These are phyloP conservation scores for Uropetala carovei DNA, from an alignment of 2,888 invertebrate genomes.

Conservation along the genomic window DNA sequence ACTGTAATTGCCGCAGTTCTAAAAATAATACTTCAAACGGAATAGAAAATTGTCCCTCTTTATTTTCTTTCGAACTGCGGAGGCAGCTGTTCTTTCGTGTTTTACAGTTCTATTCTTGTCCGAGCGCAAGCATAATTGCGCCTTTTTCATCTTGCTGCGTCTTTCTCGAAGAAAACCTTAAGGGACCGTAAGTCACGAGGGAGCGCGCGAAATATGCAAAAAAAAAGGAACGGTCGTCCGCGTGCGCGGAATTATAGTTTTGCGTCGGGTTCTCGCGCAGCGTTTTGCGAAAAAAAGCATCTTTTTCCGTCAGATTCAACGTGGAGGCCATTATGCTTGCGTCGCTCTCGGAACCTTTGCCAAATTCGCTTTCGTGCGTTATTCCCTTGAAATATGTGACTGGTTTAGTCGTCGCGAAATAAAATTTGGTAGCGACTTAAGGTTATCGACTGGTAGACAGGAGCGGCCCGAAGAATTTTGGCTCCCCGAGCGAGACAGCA, in stretches of 20 bases:
- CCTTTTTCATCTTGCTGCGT: not conserved
- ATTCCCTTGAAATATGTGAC: no score
- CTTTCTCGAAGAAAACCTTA: not conserved
- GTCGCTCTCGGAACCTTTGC: no score
- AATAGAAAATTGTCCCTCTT: not conserved
- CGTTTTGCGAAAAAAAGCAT: not conserved
- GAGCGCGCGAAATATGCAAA: not conserved
- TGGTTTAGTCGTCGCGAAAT: no score
- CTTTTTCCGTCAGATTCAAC: no score
- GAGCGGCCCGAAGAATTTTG: no score
- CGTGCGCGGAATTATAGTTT: not conserved
- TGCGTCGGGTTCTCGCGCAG: not conserved
- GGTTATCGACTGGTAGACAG: no score
- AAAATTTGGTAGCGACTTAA: no score
- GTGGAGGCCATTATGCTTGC: no score
- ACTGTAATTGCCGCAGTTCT: not conserved
- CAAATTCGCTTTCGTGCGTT: no score
- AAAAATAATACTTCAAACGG: conserved; percentile 13
- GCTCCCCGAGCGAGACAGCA: no score
- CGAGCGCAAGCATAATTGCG: not conserved
- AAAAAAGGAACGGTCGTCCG: not conserved
- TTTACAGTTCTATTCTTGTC: not conserved
- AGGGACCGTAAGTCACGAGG: not conserved
- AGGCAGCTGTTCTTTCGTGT: not conserved
- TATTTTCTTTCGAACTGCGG: not conserved